Evolutionary conservation across 2,113 vertebrate genomes (phyloP), one percentile per base, ranked within the genome.

Genomic region (Petroica traversi): DNA sequence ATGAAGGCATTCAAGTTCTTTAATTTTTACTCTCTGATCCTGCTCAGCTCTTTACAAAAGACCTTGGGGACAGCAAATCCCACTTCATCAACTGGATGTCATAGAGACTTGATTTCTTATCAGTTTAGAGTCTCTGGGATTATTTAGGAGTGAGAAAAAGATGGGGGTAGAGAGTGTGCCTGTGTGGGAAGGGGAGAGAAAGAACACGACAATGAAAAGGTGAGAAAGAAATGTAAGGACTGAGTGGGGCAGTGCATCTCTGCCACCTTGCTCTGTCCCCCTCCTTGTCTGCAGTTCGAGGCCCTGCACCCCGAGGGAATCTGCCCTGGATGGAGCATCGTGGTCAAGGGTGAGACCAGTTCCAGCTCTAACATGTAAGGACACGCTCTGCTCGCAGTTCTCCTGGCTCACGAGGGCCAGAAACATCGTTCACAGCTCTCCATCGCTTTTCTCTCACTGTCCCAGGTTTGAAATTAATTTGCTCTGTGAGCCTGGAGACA

Each of bases 391-490:
- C 76, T 62, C 2, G 0, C 63, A 54, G 41, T 18, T 38, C 46
- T 52, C 63, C 26, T 0, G 4, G 33, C 55, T 69, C 11, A 0
- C 2, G 0, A 17, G 19, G 71, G 33, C 59, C 72, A 36, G 77
- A 18, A 58, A 25, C 29, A 16, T 16, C 1, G 0, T 62, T 9
- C 49, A 6, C 1, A 1, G 28, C 45, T 55, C 71, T 40, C 52
- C 31, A 52, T 20, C 62, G 5, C 54, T 58, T 58, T 54, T 64
- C 63, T 90, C 48, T 94, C n/a, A 0, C 79, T 34, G 5, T 61
- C 28, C 63, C 36, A 98, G 98, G 97, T 98, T 99, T 94, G 98
- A 98, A 94, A 98, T 98, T 63, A 98, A 99, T 96, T 97, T 99
- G 89, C 69, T 99, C 58, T 97, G 93, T 3, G 98, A 98, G 22